Evolutionary conservation across 2,113 vertebrate genomes (phyloP), one percentile per base, ranked within the genome.

Genomic region (Odocoileus virginianus): DNA sequence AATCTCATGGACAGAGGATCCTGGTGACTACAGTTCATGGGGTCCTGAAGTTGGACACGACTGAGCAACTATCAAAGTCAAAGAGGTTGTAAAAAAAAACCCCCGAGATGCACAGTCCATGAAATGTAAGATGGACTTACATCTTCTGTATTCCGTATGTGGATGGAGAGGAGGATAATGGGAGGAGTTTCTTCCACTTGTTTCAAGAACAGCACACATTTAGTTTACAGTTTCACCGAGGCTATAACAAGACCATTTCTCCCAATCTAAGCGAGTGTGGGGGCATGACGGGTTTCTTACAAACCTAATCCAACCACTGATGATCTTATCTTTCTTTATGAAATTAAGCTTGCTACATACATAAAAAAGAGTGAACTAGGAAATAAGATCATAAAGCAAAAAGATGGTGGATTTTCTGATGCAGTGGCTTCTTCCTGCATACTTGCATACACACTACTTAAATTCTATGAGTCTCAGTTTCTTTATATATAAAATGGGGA

Each of bases 11-110:
- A 76, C 40, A 15, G 71, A 76, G 23, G 12, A 43, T 40, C 71
- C 40, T 76, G 23, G 23, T 43, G 40, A 23, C 71, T 76, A 76
- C 6, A 76, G 40, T 43, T 12, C 71, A 15, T 43, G 23, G 71
- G 23, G 23, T 76, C 21, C 6, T 0, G 0, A 23, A 27, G 71
- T 27, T 33, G 23, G 40, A 76, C 23, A 43, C 3, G 0, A 43
- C 40, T 43, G 23, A 76, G 40, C 40, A 43, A 27, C 23, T 43
- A 43, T 14, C 71, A 76, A 76, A 76, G 71, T 76, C 40, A 7
- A 33, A 76, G 12, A 27, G 36, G 67, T 23, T 71, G 19, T 40
- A 16, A 64, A n/a, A 71, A 71, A 27, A 19, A 50, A 55, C 9
- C 12, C 25, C 3, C 71, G 74, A 97, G 60, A 57, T 87, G 25